phyloP scores from a whole-genome alignment of 2,888 invertebrate species.

The Serrognathus titanus region DNA sequence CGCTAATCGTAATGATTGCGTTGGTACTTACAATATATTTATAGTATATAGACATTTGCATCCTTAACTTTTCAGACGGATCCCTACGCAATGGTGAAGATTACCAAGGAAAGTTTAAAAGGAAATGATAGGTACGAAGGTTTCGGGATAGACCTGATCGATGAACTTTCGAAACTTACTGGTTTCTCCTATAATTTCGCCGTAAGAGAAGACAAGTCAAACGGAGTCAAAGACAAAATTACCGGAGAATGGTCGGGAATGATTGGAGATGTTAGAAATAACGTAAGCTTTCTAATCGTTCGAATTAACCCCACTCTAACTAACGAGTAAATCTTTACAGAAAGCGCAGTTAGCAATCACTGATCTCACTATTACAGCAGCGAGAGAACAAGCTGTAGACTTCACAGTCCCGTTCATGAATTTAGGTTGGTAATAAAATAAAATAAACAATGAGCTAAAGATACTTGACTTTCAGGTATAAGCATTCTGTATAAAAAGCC shows the following conservation, averaged over 20 bases:
- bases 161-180: constrained; percentile 55
- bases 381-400: constrained; percentile 83
- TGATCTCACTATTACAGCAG: constrained; percentile 84
- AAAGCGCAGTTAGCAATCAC: constrained; percentile 85
- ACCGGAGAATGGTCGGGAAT: constrained; percentile 68
- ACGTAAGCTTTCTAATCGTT: constrained; percentile 36
- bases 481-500: constrained; percentile 67
- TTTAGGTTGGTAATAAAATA: constrained; percentile 53
- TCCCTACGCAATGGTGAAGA: constrained; percentile 64
- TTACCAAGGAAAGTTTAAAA: constrained; percentile 44
- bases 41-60: not conserved
- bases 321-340: not conserved
- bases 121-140: constrained; percentile 62
- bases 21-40: constrained; percentile 52
- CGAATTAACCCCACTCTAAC: not conserved
- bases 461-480: constrained; percentile 45
- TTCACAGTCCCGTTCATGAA: constrained; percentile 97
- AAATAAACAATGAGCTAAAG: constrained; percentile 30
- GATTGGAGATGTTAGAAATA: constrained; percentile 56
- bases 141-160: constrained; percentile 62
- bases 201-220: constrained; percentile 39
- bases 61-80: constrained; percentile 50
- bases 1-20: constrained; percentile 68
- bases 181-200: constrained; percentile 60
- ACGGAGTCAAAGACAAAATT: constrained; percentile 45